Conservation (phyloP, 2,113 vertebrate species). For the Grantiella picta region DNA sequence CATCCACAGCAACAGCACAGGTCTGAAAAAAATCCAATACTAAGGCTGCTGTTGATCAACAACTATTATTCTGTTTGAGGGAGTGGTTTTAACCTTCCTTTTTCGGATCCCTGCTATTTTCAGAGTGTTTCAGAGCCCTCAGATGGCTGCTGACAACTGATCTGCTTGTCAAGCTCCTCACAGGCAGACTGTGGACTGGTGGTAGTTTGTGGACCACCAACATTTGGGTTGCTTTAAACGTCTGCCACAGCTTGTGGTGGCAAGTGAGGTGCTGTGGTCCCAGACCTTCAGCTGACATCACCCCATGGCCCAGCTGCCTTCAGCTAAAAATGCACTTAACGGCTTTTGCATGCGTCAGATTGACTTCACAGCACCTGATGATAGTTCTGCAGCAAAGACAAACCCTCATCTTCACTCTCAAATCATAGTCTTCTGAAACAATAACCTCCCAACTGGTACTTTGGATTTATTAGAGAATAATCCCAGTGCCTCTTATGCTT, state of each 20-base stretch:
- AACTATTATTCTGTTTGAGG: not conserved
- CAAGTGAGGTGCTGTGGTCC: not conserved
- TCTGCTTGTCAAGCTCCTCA: not conserved
- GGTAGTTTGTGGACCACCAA: not conserved
- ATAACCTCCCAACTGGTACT: not conserved
- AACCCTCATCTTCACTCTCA: not conserved
- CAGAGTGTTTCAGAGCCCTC: not conserved
- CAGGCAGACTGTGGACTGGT: not conserved
- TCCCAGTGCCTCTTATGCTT: not conserved
- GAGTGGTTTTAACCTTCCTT: not conserved
- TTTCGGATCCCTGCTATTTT: not conserved
- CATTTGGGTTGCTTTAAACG: not conserved
- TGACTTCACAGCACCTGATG: not conserved
- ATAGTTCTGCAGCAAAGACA: not conserved
- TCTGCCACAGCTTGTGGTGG: not conserved
- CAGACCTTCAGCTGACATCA: not conserved
- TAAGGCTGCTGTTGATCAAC: not conserved
- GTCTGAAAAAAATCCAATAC: not conserved
- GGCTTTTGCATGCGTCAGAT: not conserved
- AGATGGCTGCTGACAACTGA: not conserved
- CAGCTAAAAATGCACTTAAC: not conserved
- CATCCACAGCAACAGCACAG: not conserved
- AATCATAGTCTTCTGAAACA: not conserved
- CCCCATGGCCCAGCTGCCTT: not conserved
- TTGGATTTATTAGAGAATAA: conserved; percentile 22